These are phyloP conservation scores for Notoglanidium macrostoma DNA, from an alignment of 2,797 vertebrate genomes.

Conservation along the genomic window DNA sequence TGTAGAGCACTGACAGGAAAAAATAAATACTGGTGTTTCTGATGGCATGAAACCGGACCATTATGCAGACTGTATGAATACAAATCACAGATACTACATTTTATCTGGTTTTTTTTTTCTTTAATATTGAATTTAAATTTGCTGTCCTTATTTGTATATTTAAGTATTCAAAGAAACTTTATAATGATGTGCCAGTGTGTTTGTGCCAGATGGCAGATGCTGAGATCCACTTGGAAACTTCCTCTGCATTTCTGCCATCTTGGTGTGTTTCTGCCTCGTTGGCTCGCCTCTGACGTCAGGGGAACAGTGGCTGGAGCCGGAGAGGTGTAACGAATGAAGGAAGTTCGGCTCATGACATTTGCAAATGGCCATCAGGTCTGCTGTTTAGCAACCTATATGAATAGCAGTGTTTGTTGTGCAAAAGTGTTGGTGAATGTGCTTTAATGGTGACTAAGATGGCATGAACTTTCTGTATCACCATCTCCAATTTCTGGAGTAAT, in stretches of 20 bases:
- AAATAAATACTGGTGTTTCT: neutral
- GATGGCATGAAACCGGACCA: neutral
- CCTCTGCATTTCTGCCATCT: constrained; percentile 16
- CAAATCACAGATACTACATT: neutral
- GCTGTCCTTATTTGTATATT: neutral
- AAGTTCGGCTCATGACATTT: constrained; percentile 19
- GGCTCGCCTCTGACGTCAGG: constrained; percentile 2
- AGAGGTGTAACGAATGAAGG: neutral
- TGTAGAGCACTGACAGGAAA: neutral
- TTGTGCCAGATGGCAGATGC: constrained; percentile 31
- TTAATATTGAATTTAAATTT: neutral
- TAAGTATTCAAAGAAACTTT: constrained; percentile 8
- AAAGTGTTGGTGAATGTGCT: neutral
- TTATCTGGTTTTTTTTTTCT: neutral
- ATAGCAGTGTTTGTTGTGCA: constrained; percentile 15
- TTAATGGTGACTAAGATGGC: constrained; percentile 11
- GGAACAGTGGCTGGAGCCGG: constrained; percentile 7
- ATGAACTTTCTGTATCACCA: neutral
- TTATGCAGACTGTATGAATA: neutral
- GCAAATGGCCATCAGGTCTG: constrained; percentile 13
- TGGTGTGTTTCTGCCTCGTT: constrained; percentile 14
- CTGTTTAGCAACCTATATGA: constrained; percentile 9
- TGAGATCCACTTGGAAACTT: constrained; percentile 31
- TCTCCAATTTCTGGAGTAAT: neutral
- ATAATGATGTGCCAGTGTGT: constrained; percentile 27